Percentiles rank a stretch among this genome's conserved stretches.
Conservation (phyloP, 2,113 vertebrate genomes). For the Papio anubis region DNA sequence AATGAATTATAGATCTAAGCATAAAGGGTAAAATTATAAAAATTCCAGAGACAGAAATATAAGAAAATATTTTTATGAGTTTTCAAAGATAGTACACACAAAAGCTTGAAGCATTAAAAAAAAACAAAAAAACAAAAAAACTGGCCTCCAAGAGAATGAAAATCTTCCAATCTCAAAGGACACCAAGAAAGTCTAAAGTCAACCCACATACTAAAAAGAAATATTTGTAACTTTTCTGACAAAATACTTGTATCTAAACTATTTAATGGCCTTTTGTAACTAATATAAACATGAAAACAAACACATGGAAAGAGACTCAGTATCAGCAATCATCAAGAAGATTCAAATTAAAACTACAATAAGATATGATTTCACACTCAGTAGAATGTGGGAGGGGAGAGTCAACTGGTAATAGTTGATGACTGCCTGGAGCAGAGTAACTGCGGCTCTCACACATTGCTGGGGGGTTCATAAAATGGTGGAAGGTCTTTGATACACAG, state of each 20-base stretch:
- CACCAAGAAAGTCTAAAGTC: background rate
- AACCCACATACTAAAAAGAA: background rate
- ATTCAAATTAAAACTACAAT: background rate
- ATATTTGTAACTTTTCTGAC: background rate
- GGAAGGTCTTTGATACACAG: background rate
- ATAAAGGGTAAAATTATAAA: background rate
- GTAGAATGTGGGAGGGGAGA: too few species aligned
- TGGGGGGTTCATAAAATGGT: background rate
- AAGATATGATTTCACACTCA: background rate
- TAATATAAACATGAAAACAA: background rate
- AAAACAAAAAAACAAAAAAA: background rate
- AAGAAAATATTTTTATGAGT: background rate
- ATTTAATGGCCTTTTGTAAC: background rate
- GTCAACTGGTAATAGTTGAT: background rate
- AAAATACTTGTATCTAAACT: background rate
- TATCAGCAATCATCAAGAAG: background rate
- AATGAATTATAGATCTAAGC: background rate
- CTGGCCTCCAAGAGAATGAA: background rate
- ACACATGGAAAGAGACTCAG: background rate
- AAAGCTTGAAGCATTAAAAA: background rate
- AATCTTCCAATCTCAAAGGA: background rate
- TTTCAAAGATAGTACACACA: background rate
- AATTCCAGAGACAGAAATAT: background rate
- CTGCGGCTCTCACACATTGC: background rate
- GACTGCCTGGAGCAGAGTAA: background rate